Evolutionary conservation across 2,113 vertebrate species (phyloP).

Genomic region (Cisticola juncidis): DNA sequence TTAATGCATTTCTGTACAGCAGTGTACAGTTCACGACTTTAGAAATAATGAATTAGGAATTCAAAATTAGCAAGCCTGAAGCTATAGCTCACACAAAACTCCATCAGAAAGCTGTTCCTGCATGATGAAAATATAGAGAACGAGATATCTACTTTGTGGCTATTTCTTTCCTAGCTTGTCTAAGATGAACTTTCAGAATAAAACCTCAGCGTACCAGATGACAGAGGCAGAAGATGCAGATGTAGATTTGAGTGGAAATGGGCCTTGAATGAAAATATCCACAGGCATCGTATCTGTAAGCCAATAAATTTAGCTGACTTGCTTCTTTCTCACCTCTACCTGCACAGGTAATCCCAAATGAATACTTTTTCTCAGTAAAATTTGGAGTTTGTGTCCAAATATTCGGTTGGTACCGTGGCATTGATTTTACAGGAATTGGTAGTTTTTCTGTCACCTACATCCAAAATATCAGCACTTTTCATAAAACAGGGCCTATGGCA

Average conservation of each 20-base stretch:
- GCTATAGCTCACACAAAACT: background rate
- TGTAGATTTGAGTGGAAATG: background rate
- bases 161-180: background rate
- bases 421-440: background rate
- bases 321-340: background rate
- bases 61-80: background rate
- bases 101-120: background rate
- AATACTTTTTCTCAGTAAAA: background rate
- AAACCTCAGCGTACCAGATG: background rate
- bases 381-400: background rate
- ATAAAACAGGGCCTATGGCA: background rate
- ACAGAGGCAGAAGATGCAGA: background rate
- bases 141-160: background rate
- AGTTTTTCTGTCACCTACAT: background rate
- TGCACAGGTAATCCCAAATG: background rate
- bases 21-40: background rate
- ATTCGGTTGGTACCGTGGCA: background rate
- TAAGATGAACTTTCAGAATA: background rate
- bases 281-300: background rate
- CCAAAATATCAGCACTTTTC: background rate
- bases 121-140: background rate
- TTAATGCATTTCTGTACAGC: background rate
- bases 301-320: background rate
- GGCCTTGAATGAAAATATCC: background rate
- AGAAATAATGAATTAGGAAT: background rate